Evolutionary conservation across 2,797 vertebrate species (phyloP).

Genomic region (Thunnus albacares): DNA sequence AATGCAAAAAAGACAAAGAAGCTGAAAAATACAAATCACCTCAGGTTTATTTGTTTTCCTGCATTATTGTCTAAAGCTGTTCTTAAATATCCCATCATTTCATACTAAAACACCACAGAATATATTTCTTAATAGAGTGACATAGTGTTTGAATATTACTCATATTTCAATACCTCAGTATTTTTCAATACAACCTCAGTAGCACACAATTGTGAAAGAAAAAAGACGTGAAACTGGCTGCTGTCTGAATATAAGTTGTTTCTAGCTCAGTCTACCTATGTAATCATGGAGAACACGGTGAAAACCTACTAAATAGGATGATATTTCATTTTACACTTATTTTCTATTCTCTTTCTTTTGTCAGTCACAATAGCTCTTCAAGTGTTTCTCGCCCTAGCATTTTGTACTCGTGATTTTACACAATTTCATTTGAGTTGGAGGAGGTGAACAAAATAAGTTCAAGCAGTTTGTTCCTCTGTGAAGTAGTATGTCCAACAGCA

Average conservation of each 20-base stretch:
- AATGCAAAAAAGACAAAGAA: constrained; percentile 7
- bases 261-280: background rate
- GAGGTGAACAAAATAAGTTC: too few relatives aligned
- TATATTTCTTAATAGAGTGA: background rate
- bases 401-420: too few relatives aligned
- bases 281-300: too few relatives aligned
- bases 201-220: background rate
- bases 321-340: too few relatives aligned
- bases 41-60: background rate
- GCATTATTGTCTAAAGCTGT: background rate
- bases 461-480: background rate
- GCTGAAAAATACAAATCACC: constrained; percentile 1
- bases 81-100: background rate
- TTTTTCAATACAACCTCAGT: background rate
- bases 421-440: too few relatives aligned
- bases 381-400: too few relatives aligned
- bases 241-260: background rate
- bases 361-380: too few relatives aligned
- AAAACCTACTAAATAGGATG: too few relatives aligned
- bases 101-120: too few relatives aligned
- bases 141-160: background rate
- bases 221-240: background rate
- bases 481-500: background rate
- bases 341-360: too few relatives aligned
- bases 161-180: background rate